A percentile compares a stretch with the other conserved stretches of the same genome.
Evolutionary conservation across 1,140 invertebrate species (phyloP).

Genomic region (Dreissena rostriformis): DNA sequence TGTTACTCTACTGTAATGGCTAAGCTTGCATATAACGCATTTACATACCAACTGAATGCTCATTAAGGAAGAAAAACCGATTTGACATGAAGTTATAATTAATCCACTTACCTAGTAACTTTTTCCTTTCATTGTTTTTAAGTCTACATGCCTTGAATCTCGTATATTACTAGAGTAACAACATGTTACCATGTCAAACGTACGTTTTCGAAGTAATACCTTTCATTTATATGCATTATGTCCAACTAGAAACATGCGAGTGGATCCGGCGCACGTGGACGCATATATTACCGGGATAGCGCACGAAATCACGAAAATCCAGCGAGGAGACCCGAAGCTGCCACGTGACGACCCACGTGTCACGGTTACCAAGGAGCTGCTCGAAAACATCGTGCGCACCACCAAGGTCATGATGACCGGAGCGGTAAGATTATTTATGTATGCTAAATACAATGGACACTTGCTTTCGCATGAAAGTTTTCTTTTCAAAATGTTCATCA

Average conservation of each 20-base stretch:
- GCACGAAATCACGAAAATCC: conserved; percentile 42
- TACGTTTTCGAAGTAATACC: not conserved
- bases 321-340: conserved; percentile 30
- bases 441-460: no score
- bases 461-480: not conserved
- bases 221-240: not conserved
- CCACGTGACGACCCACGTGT: conserved; percentile 33
- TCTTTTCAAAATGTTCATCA: not conserved
- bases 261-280: conserved; percentile 44
- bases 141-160: not conserved
- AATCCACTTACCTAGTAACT: not conserved
- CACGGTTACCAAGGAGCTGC: conserved; percentile 19
- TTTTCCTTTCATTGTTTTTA: not conserved
- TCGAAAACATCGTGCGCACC: conserved; percentile 46
- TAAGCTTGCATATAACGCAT: not conserved
- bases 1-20: no score
- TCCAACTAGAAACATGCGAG: conserved; percentile 26
- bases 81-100: not conserved
- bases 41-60: not conserved
- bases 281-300: conserved; percentile 38
- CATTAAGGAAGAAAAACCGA: not conserved
- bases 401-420: conserved; percentile 40
- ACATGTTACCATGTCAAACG: not conserved
- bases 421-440: conserved; percentile 25
- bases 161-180: not conserved